Percentiles rank a stretch among this genome's conserved stretches.
phyloP scores from a whole-genome alignment of 1,140 invertebrate species.

The Bombus confusus region DNA sequence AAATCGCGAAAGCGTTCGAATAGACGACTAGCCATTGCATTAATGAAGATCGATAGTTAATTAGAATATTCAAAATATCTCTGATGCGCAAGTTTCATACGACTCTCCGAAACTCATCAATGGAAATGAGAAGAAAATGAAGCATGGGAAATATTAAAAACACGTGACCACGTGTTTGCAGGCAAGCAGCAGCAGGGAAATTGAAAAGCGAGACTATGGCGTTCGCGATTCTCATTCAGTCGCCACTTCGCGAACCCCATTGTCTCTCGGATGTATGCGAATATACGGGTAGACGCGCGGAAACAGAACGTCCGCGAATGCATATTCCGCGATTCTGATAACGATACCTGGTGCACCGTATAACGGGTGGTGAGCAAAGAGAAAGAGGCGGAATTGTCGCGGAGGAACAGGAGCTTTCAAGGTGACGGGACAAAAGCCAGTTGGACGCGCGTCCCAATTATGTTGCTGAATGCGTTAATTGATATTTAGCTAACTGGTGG shows the following conservation, averaged over 20 bases:
- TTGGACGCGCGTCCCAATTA: slow-evolving; percentile 14
- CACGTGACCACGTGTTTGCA: background rate
- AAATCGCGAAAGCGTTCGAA: too few species aligned
- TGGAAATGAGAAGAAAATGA: background rate
- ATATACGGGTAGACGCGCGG: slow-evolving; percentile 9
- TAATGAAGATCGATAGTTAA: too few species aligned
- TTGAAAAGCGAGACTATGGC: slow-evolving; percentile 29
- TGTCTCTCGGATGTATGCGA: slow-evolving; percentile 11
- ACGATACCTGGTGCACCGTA: slow-evolving; percentile 21
- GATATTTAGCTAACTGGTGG: background rate
- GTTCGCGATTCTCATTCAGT: slow-evolving; percentile 9
- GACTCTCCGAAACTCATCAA: background rate
- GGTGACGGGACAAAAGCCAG: background rate
- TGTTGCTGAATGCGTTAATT: slow-evolving; percentile 3
- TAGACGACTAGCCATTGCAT: too few species aligned
- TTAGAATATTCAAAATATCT: background rate
- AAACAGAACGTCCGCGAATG: slow-evolving; percentile 3
- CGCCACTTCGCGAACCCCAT: slow-evolving; percentile 33
- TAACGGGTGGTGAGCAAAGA: background rate
- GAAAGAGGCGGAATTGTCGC: background rate
- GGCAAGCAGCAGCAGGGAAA: background rate
- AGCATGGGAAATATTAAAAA: background rate
- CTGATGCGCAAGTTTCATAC: background rate
- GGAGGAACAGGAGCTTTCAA: background rate
- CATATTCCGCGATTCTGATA: slow-evolving; percentile 38